Base-by-base conservation (phyloP, 2,888 invertebrate species). In the Pharmacophagus antenor region DNA sequence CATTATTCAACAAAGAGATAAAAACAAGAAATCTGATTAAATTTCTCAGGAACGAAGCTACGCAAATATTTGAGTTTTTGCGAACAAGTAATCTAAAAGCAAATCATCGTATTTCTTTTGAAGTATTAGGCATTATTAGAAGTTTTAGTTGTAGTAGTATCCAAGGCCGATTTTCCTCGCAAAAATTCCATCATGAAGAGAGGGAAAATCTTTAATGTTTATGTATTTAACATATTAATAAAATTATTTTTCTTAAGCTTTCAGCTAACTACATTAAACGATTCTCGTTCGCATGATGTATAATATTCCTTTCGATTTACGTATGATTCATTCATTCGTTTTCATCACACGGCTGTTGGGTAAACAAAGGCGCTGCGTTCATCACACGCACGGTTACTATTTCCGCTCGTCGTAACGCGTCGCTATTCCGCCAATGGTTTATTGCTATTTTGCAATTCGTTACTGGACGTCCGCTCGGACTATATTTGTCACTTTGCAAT, bases 391-490 rank as follows among this genome's bases (percentile, higher is more conserved):
- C 74, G 76, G 74, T 79, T 74, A 76, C 80, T 82, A 80, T 81
- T 81, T 81, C 82, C 81, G 77, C 71, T 74, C 73, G 73, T 74
- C 72, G 75, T 80, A 76, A 77, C 72, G 74, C 70, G 66, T 70
- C 71, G 70, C 63, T 70, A 72, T 67, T 64, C 58, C 64, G 61
- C 59, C 64, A 59, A 52, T 47, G 53, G 63, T 77, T 80, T 77
- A 82, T 76, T 71, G 74, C 77, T 78, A 78, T 79, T 80, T 74
- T 76, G 74, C 74, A 78, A 77, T 73, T 74, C 75, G 66, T 59
- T 49, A 67, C 70, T 69, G 70, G 72, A 71, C 72, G 71, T 72
- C 73, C 70, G 70, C 44, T 54, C 23, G 27, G 42, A 72, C 76
- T 54, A 46, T 25, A 50, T 48, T 81, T 82, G 77, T 73, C 71